phyloP scores from a whole-genome alignment of 1,140 invertebrate species.

The Lasioglossum albipes region DNA sequence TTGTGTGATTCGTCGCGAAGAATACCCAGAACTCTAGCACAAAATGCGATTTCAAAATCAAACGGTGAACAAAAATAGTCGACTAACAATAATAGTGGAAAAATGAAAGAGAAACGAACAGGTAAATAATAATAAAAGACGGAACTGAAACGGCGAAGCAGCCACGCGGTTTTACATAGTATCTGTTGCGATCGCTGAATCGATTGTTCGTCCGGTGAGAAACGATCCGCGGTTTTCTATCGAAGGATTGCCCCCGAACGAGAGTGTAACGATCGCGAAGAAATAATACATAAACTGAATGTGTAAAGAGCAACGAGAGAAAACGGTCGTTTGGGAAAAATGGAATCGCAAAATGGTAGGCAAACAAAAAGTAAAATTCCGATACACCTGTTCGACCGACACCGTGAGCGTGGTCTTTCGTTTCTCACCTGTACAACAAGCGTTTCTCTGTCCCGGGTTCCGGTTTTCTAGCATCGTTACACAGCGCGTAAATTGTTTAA shows the following conservation, averaged over 20 bases:
- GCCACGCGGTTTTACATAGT: background rate
- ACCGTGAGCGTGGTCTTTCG: background rate
- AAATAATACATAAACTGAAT: background rate
- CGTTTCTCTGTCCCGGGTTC: background rate
- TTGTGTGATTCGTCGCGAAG: conserved; percentile 15
- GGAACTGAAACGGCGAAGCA: conserved; percentile 4
- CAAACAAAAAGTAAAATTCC: background rate
- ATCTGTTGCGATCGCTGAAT: background rate
- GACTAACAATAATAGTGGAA: background rate
- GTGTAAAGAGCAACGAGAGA: background rate
- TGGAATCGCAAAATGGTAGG: background rate
- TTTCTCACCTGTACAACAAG: conserved; percentile 19
- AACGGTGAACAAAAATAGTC: conserved; percentile 12
- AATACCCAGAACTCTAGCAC: conserved; percentile 21
- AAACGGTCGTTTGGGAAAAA: background rate
- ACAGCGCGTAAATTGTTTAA: conserved; percentile 16
- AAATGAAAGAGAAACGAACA: background rate
- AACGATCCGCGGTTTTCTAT: background rate
- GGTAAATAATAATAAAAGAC: conserved; percentile 5
- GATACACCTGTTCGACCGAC: background rate
- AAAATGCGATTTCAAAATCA: conserved; percentile 31
- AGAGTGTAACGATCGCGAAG: no score
- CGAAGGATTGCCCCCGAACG: no score
- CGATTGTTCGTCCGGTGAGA: background rate
- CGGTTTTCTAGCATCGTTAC: background rate